A percentile compares a stretch with the other conserved stretches of the same genome.
Conservation (phyloP, 2,797 vertebrate species). For the Dromococcyx pavoninus region DNA sequence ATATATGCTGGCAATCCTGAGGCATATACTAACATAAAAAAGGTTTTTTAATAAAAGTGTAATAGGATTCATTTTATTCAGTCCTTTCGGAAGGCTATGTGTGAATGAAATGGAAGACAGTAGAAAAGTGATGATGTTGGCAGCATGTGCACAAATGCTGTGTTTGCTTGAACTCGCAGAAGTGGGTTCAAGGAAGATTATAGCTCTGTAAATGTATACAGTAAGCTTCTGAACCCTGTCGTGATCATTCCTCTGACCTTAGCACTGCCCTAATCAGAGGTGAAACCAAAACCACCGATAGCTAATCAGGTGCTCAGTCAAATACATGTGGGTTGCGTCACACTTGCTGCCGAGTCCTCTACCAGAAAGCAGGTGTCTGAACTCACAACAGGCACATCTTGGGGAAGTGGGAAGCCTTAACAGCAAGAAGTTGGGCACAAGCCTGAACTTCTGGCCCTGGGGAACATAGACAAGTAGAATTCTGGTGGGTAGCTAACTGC, state of each 20-base stretch:
- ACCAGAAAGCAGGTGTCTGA: neutral
- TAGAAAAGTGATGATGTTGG: neutral
- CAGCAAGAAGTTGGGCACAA: neutral
- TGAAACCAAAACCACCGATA: neutral
- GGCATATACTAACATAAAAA: neutral
- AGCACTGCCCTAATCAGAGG: neutral
- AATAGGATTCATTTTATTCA: constrained; percentile 8
- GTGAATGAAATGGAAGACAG: neutral
- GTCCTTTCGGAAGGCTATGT: neutral
- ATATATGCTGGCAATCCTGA: neutral
- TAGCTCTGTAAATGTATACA: neutral
- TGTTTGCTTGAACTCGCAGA: neutral
- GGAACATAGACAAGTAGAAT: neutral
- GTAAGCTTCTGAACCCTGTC: neutral
- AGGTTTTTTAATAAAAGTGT: neutral
- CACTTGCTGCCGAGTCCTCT: neutral
- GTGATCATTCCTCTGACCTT: neutral
- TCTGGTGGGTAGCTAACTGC: neutral
- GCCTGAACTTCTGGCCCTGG: neutral
- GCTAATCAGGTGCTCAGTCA: neutral
- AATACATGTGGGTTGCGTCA: neutral
- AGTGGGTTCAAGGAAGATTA: neutral
- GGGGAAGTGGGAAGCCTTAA: neutral
- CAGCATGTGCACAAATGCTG: neutral
- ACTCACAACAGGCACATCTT: fast-evolving